phyloP scores from a whole-genome alignment of 2,888 invertebrate genomes.

The Euspilapteryx auroguttella region DNA sequence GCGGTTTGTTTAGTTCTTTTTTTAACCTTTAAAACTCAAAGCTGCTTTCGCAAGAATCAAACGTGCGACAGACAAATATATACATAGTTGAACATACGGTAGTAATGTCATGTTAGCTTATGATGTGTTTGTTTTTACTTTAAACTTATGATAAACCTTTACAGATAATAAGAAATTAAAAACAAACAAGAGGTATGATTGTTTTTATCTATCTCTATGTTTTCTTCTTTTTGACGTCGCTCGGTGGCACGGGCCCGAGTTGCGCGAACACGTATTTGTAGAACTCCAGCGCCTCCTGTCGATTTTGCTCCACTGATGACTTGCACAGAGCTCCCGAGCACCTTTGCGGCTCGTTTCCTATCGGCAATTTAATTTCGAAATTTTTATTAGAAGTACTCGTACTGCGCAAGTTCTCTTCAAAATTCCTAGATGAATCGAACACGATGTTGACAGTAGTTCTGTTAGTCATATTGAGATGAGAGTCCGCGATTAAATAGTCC shows the following conservation, averaged over 20 bases:
- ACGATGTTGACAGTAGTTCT: slow-evolving; percentile 42
- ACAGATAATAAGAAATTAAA: too few relatives aligned
- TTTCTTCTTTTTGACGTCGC: slow-evolving; percentile 16
- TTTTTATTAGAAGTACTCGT: slow-evolving; percentile 18
- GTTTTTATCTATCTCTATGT: too few relatives aligned
- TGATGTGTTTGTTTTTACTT: too few relatives aligned
- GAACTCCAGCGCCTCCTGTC: slow-evolving; percentile 47
- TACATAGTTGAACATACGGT: too few relatives aligned
- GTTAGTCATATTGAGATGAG: slow-evolving; percentile 38
- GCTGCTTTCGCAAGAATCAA: too few relatives aligned
- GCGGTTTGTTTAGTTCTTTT: too few relatives aligned
- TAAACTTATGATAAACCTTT: too few relatives aligned
- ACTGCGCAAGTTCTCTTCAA: slow-evolving; percentile 42
- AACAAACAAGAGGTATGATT: too few relatives aligned
- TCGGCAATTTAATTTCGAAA: slow-evolving; percentile 16
- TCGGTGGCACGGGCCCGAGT: slow-evolving; percentile 29
- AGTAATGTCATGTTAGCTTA: too few relatives aligned
- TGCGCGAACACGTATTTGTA: slow-evolving; percentile 54
- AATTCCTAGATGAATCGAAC: slow-evolving; percentile 43
- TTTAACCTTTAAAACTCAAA: too few relatives aligned
- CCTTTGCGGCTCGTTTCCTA: slow-evolving; percentile 23
- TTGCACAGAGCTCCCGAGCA: slow-evolving; percentile 35
- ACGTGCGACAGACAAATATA: too few relatives aligned
- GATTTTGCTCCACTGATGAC: slow-evolving; percentile 34
- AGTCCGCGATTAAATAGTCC: slow-evolving; percentile 32